These are phyloP conservation scores for Melanocharis versteri DNA, from an alignment of 2,113 vertebrate species.

Conservation along the genomic window DNA sequence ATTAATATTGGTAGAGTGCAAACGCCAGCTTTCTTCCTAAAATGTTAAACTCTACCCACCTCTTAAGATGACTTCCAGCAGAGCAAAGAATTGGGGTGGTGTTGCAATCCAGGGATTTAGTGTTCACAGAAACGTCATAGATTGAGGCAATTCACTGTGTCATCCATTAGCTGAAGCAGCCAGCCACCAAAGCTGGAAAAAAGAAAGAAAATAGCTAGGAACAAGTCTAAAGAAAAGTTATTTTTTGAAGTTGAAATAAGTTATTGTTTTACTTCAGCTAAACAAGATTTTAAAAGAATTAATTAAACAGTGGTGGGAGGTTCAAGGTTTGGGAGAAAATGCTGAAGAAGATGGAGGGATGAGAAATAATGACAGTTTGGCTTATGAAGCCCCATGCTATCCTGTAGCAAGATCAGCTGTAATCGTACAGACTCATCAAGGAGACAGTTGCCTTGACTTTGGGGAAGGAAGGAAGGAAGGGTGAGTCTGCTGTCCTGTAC, in stretches of 20 bases:
- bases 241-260: not conserved
- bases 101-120: not conserved
- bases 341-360: not conserved
- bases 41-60: not conserved
- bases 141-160: not conserved
- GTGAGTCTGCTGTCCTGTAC: not conserved
- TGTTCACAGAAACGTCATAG: not conserved
- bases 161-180: not conserved
- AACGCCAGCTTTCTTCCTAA: not conserved
- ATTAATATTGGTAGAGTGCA: not conserved
- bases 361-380: not conserved
- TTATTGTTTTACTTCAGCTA: not conserved
- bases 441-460: not conserved
- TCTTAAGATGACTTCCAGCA: not conserved
- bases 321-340: not conserved
- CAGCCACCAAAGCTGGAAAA: not conserved
- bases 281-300: not conserved
- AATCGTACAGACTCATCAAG: not conserved
- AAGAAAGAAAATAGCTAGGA: fast-evolving
- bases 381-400: not conserved
- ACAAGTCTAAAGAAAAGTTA: not conserved
- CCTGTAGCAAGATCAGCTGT: not conserved
- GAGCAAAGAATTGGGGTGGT: not conserved
- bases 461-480: not conserved
- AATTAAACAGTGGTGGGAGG: not conserved